These are phyloP conservation scores for Paedocypris sp. DNA, from an alignment of 2,113 vertebrate genomes.

Conservation along the genomic window DNA sequence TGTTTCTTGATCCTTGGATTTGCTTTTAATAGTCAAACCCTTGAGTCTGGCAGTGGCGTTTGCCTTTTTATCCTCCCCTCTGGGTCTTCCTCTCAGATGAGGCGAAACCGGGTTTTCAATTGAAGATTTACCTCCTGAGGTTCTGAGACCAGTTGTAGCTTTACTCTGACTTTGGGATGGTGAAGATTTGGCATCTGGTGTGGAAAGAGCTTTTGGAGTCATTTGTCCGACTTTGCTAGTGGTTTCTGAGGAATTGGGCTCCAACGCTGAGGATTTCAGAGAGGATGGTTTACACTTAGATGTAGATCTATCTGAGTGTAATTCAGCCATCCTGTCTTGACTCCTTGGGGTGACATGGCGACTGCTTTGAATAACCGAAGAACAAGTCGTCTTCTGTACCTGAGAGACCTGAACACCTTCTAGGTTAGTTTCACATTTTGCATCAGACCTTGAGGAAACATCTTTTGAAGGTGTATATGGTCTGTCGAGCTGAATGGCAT, in stretches of 20 bases:
- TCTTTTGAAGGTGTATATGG: conserved; percentile 6
- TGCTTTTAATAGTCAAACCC: conserved; percentile 66
- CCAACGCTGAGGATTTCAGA: conserved; percentile 36
- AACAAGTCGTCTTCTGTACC: conserved; percentile 8
- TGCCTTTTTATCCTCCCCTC: conserved; percentile 48
- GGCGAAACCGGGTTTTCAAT: conserved; percentile 48
- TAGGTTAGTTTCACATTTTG: conserved; percentile 22
- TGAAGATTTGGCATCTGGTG: conserved; percentile 38
- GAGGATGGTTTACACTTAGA: conserved; percentile 17
- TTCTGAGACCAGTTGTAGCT: conserved; percentile 33
- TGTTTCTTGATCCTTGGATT: conserved; percentile 51
- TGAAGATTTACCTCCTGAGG: conserved; percentile 42
- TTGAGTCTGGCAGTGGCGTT: conserved; percentile 62
- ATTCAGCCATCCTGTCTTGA: conserved; percentile 25
- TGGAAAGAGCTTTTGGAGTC: conserved; percentile 29
- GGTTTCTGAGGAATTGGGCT: conserved; percentile 45
- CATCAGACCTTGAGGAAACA: conserved; percentile 1
- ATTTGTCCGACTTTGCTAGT: conserved; percentile 35
- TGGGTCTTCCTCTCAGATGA: conserved; percentile 48
- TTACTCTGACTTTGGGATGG: conserved; percentile 41
- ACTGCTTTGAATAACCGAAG: conserved; percentile 4
- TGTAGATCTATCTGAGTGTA: conserved; percentile 2
- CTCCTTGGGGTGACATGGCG: conserved; percentile 7
- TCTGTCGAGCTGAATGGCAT: neutral
- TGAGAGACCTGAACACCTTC: conserved; percentile 16